Conservation (phyloP, 2,888 invertebrate genomes). For the Oligia fasciuncula region DNA sequence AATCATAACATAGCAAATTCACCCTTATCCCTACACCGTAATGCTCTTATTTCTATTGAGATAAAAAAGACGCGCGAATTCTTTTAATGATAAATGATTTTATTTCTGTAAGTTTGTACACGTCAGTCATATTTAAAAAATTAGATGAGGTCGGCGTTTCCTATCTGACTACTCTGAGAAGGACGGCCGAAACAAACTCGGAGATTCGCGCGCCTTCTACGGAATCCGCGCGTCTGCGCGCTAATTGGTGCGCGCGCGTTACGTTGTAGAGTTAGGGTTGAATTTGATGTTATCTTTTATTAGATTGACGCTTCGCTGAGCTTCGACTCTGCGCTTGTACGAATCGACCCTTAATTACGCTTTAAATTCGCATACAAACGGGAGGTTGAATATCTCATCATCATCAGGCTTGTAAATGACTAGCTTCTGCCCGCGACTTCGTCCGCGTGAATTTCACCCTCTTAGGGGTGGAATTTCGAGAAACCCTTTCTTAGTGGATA, state of each 20-base stretch:
- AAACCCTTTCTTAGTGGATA: too few species aligned
- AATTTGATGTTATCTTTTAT: neutral
- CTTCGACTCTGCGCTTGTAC: neutral
- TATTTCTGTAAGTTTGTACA: too few species aligned
- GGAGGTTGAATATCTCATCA: constrained; percentile 65
- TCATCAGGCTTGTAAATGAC: constrained; percentile 58
- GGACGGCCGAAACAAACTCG: too few species aligned
- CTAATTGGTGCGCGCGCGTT: neutral
- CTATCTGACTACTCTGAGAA: too few species aligned
- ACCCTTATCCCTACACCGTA: neutral
- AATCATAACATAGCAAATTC: neutral
- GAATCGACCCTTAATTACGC: constrained; percentile 6
- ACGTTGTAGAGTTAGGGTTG: neutral
- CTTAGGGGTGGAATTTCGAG: too few species aligned
- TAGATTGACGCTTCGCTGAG: neutral
- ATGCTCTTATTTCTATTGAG: neutral
- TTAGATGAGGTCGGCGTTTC: too few species aligned
- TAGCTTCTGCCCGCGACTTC: too few species aligned
- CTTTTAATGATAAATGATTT: too few species aligned
- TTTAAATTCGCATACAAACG: constrained; percentile 59
- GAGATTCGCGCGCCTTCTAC: neutral
- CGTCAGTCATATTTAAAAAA: too few species aligned
- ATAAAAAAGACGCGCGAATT: neutral
- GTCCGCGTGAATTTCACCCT: too few species aligned
- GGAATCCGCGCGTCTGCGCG: neutral